Evolutionary conservation across 2,797 vertebrate species (phyloP), one percentile per base, ranked within the genome.

Genomic region (Atherinosoma microstoma): DNA sequence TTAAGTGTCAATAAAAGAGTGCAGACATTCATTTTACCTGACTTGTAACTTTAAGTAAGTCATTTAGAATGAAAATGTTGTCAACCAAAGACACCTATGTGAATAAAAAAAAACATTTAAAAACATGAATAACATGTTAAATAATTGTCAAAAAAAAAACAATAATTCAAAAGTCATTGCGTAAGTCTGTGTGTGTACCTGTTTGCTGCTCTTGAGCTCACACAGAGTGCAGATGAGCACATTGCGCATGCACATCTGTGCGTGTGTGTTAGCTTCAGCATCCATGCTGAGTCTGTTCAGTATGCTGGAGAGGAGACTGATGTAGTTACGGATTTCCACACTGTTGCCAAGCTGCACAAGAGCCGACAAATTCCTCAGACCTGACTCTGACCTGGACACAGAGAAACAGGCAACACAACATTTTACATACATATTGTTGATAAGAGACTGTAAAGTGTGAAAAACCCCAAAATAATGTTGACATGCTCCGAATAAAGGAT

Each of bases 271-370:
- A 20, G 79, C 79, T 8, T 74, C 53, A 1, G 64, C 10, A 27
- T 94, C 93, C 70, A 61, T 59, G 71, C 91, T 90, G 84, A 96
- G 87, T 67, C 92, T 92, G 79, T 94, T 94, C 66, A 97, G 84
- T 38, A 94, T 80, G 13, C 38, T 15, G 24, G 91, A 85, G 61
- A 95, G 73, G 67, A 96, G 76, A 24, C 82, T 74, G 51, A 96
- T 16, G 30, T 94, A 94, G 87, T 94, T 96, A 63, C 88, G 85
- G 30, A 92, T 84, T 80, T 96, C 95, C 5, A 29, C 29, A 2
- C 60, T 68, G 84, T 93, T 95, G 18, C 94, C 93, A 38, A 92
- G 88, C 57, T 69, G 84, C 77, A 92, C 69, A 51, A 96, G 82
- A 56, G 80, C 79, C 0, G 95, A 94, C 65, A 97, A 86, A 72